phyloP scores from a whole-genome alignment of 2,888 invertebrate species.

The Ennomos fuscantarius region DNA sequence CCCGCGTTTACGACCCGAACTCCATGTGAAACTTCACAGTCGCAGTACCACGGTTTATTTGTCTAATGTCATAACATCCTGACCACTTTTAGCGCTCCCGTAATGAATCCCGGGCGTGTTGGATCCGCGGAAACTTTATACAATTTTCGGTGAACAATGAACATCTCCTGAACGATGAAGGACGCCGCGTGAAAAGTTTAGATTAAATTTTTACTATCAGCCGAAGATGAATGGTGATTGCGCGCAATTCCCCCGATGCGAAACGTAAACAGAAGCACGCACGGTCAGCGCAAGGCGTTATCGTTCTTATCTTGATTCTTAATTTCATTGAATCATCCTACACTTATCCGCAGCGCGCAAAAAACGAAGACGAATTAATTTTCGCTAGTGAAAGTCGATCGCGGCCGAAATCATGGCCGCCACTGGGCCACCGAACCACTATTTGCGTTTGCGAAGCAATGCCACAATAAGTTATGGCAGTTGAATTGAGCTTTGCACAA shows the following conservation, averaged over 20 bases:
- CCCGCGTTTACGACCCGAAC: conserved; percentile 40
- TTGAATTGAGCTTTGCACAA: conserved; percentile 43
- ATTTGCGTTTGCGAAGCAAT: conserved; percentile 33
- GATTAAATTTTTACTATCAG: conserved; percentile 33
- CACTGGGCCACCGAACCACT: conserved; percentile 19
- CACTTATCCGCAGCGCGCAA: conserved; percentile 28
- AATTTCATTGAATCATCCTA: conserved; percentile 38
- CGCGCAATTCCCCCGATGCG: conserved; percentile 23
- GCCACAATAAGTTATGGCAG: conserved; percentile 43
- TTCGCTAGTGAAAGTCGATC: conserved; percentile 35
- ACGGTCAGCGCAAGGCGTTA: conserved; percentile 23
- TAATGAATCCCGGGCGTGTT: conserved; percentile 24
- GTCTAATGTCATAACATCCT: conserved; percentile 51
- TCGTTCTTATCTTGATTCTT: conserved; percentile 33
- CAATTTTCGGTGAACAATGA: conserved; percentile 12
- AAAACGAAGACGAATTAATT: conserved; percentile 38
- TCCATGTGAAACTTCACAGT: conserved; percentile 37
- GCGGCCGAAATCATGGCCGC: conserved; percentile 31
- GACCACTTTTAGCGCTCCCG: conserved; percentile 38
- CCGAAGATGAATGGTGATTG: conserved; percentile 28
- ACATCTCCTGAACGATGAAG: conserved; percentile 14
- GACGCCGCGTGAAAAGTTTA: conserved; percentile 31
- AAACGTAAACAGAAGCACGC: conserved; percentile 32
- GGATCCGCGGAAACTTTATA: conserved; percentile 23
- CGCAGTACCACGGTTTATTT: conserved; percentile 42